Evolutionary conservation across 64 coral and sea anemone genomes (phyloP), one percentile per base, ranked within the genome.

Genomic region (Orbicella faveolata): DNA sequence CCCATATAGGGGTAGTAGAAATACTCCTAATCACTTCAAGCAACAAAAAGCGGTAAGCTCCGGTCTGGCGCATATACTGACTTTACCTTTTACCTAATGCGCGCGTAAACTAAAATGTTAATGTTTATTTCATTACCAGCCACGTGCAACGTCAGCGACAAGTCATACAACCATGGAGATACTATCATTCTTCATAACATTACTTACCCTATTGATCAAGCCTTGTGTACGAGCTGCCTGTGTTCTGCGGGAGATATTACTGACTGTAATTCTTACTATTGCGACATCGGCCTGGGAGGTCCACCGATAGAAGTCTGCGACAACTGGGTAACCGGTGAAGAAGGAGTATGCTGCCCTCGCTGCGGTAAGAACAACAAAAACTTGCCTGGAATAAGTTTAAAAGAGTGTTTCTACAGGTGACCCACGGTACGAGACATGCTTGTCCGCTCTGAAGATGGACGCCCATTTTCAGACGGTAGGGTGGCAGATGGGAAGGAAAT

Each of bases 281-380:
- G 82, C 25, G 82, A 85, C 64, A 23, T 72, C 18, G 82, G 82
- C 1, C 63, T 64, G 1, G 65, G 18, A 1, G 16, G 16, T 11
- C 17, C 17, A 10, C 65, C 20, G 33, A 30, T 52, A 37, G 65
- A 53, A 6, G 63, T 19, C 0, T 85, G 82, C 41, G 64, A 85
- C 21, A 13, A 52, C 13, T 85, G 82, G 82, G 7, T 20, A 13
- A 41, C 36, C 2, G 65, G 82, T 4, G 21, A n/a, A 20, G 36
- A 70, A 70, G 82, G 82, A 85, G 41, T 33, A 52, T 85, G 82
- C 65, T 85, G 82, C 17, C 82, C 82, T 23, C 21, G 44, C 44
- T 85, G 82, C 41, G 63, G 64, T 85, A 85, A 68, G 63, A 65
- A 68, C 44, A 84, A 34, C 21, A 70, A 70, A 70, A 8, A 26